A percentile compares a stretch with the other conserved stretches of the same genome.
These are phyloP conservation scores for Paradoxurus hermaphroditus DNA, from an alignment of 2,113 vertebrate genomes.

Conservation along the genomic window DNA sequence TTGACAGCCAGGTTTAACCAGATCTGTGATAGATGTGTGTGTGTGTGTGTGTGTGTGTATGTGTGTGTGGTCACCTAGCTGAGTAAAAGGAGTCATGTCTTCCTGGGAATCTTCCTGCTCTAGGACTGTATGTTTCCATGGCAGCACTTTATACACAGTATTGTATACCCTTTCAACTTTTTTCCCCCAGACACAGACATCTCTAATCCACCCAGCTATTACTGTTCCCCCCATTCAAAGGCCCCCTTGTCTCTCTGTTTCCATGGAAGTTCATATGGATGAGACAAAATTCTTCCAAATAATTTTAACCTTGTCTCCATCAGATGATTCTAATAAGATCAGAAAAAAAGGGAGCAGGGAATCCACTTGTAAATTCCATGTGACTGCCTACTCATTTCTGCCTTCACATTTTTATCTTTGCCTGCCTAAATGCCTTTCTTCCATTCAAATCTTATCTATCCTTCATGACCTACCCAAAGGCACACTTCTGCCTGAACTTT, in stretches of 20 bases:
- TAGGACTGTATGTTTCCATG: background rate
- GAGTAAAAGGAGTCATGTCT: background rate
- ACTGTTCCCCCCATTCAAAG: background rate
- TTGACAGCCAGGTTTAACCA: background rate
- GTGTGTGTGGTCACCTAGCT: background rate
- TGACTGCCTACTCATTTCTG: background rate
- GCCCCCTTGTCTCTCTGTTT: background rate
- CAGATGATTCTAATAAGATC: background rate
- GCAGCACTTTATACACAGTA: background rate
- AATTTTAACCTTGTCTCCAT: background rate
- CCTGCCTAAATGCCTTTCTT: background rate
- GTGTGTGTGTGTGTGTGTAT: no score
- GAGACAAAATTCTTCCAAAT: background rate
- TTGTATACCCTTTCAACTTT: background rate
- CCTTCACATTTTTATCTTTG: background rate
- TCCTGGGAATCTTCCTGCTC: background rate
- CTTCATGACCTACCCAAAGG: background rate
- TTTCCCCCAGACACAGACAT: background rate
- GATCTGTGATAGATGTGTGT: background rate
- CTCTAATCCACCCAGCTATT: background rate
- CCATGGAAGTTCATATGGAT: background rate
- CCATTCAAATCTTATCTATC: background rate
- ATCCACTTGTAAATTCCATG: background rate
- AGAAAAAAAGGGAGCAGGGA: background rate
- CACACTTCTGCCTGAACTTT: background rate